Evolutionary conservation across 1,140 invertebrate species (phyloP).

Genomic region (Caenorhabditis latens): DNA sequence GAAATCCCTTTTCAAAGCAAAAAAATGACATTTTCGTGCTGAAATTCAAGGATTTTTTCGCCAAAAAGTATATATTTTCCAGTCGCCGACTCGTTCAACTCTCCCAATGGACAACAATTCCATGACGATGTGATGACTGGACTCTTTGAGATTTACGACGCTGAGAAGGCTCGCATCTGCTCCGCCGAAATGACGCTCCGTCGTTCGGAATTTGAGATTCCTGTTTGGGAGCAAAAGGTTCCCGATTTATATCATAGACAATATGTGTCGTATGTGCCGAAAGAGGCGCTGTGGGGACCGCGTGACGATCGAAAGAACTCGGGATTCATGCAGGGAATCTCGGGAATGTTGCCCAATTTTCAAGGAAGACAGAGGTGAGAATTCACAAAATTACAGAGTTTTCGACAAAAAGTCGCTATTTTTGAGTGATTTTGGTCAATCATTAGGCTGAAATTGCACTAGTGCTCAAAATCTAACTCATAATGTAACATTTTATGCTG

Average conservation of each 20-base stretch:
- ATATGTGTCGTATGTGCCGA: not conserved
- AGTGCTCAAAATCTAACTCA: no score
- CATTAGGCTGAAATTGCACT: no score
- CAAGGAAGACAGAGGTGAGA: constrained; percentile 6
- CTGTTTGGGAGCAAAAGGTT: constrained; percentile 11
- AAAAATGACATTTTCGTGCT: no score
- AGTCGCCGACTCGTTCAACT: no score
- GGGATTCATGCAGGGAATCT: constrained; percentile 4
- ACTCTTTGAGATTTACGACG: constrained; percentile 28
- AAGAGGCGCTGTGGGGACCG: constrained; percentile 27
- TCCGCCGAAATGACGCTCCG: constrained; percentile 13
- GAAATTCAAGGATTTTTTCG: no score
- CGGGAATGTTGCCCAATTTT: not conserved
- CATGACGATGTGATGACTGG: constrained; percentile 19
- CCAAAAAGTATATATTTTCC: no score
- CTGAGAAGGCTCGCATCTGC: constrained; percentile 22
- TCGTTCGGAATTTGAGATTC: constrained; percentile 34
- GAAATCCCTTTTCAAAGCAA: no score
- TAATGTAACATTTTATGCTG: no score
- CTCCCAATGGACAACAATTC: not conserved
- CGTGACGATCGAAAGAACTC: constrained; percentile 23
- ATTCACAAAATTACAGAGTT: no score
- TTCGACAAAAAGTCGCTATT: no score
- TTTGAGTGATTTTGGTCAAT: no score
- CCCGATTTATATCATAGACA: not conserved